phyloP scores from a whole-genome alignment of 2,797 vertebrate species.

The Sebastes hubbsi region DNA sequence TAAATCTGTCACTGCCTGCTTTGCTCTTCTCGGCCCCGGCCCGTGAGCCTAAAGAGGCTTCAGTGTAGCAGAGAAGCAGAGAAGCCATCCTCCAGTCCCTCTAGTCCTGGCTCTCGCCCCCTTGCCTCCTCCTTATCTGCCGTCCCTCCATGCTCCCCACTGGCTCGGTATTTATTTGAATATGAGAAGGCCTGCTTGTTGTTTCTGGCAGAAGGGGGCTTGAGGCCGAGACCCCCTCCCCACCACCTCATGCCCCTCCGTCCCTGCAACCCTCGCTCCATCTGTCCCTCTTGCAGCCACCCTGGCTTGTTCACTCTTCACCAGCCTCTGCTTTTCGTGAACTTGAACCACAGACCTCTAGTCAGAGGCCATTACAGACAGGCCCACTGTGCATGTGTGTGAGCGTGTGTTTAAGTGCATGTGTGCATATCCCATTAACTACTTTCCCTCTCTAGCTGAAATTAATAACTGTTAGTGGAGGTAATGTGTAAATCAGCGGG shows the following conservation, averaged over 20 bases:
- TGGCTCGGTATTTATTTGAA: conserved; percentile 82
- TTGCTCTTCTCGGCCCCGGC: conserved; percentile 51
- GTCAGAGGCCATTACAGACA: conserved; percentile 37
- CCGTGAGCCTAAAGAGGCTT: conserved; percentile 64
- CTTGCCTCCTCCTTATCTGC: conserved; percentile 66
- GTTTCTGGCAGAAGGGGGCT: conserved; percentile 76
- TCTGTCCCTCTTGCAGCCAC: conserved; percentile 57
- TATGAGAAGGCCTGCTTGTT: conserved; percentile 81
- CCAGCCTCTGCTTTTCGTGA: conserved; percentile 63
- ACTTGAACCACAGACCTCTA: conserved; percentile 65
- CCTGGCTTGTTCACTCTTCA: conserved; percentile 40
- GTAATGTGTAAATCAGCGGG: conserved; percentile 18
- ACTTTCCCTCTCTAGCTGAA: conserved; percentile 28
- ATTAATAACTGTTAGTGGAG: conserved; percentile 46
- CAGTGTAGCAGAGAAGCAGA: conserved; percentile 63
- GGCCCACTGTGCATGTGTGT: conserved; percentile 26
- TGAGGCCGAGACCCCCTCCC: conserved; percentile 38
- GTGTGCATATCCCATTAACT: conserved; percentile 44
- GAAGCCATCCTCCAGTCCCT: conserved; percentile 56
- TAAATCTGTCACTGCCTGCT: conserved; percentile 78
- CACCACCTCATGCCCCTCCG: conserved; percentile 22
- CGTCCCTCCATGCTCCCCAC: conserved; percentile 60
- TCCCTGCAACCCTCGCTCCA: conserved; percentile 29
- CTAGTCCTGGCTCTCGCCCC: conserved; percentile 27
- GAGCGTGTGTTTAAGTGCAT: conserved; percentile 36